Percentiles rank a stretch among this genome's conserved stretches.
phyloP scores from a whole-genome alignment of 2,888 invertebrate genomes.

The Euzophera pinguis region DNA sequence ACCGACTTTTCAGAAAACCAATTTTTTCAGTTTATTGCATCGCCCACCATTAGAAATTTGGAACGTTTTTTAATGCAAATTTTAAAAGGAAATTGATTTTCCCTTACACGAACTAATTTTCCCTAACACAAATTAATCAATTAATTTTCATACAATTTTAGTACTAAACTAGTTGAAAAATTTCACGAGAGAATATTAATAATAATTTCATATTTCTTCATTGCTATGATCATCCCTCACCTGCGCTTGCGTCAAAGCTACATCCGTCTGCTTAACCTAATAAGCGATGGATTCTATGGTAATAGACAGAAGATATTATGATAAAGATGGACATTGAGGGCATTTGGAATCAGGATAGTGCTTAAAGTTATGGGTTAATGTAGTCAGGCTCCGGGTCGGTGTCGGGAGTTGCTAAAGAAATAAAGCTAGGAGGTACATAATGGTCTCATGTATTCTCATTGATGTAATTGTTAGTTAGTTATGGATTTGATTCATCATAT shows the following conservation, averaged over 20 bases:
- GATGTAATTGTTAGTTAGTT: too few relatives aligned
- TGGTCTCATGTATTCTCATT: neutral
- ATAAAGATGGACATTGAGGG: conserved; percentile 3
- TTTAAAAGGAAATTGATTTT: too few relatives aligned
- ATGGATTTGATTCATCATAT: too few relatives aligned
- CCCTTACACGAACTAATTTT: too few relatives aligned
- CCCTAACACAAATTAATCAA: too few relatives aligned
- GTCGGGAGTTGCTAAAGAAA: neutral
- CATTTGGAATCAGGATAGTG: neutral
- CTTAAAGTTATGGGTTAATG: neutral
- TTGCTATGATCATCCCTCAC: neutral
- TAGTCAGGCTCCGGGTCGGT: neutral
- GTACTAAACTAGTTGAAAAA: too few relatives aligned
- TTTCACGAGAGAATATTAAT: too few relatives aligned
- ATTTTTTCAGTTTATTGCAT: too few relatives aligned
- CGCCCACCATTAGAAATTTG: too few relatives aligned
- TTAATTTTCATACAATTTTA: too few relatives aligned
- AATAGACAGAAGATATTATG: conserved; percentile 4
- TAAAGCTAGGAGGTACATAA: neutral
- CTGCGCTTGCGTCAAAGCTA: conserved; percentile 5
- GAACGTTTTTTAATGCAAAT: too few relatives aligned
- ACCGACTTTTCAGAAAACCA: too few relatives aligned
- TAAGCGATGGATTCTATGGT: conserved; percentile 3
- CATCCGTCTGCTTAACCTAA: conserved; percentile 7
- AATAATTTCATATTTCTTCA: neutral